Base-by-base conservation (phyloP, 2,113 vertebrate species). In the Engystomops pustulosus region DNA sequence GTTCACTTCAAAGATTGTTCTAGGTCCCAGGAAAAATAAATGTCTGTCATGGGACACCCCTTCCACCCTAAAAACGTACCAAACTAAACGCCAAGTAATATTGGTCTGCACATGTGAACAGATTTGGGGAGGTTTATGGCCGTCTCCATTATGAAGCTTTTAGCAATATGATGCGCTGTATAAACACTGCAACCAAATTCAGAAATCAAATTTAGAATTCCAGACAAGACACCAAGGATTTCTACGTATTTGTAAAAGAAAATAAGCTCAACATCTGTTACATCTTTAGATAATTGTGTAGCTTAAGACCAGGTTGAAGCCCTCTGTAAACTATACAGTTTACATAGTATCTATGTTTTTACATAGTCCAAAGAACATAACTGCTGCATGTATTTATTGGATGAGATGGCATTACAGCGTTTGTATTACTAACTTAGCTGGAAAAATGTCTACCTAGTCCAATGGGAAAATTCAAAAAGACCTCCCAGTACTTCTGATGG, bases 331-430 rank as follows among this genome's bases (percentile, higher is more conserved):
- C 65, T 32, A 81, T 51, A 81, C 58, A 49, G 45, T 70, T 81
- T 70, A 81, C 65, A 41, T 38, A 55, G 58, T 68, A 68, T 67
- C 27, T 45, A 58, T 79, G 55, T 62, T 80, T 51, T 80, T n/a
- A 65, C 38, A 67, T 47, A 69, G 32, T 70, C 62, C 79, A 81
- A 70, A 81, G 45, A 70, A 53, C 45, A 69, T 36, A 67, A 67
- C 79, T 70, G 20, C 23, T 81, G 44, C 36, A 65, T 75, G 81
- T 62, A 72, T 75, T 75, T 65, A 83, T 75, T 83, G 81, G 70
- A 47, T 17, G 20, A 65, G 68, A 72, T 32, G 25, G 72, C 18
- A 45, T 65, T 76, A 74, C 1, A 75, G 17, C n/a, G 53, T 67
- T 76, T 62, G 69, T 47, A 58, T 65, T 83, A 75, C 70, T 47